A percentile compares a stretch with the other conserved stretches of the same genome.
phyloP scores from a whole-genome alignment of 1,140 invertebrate genomes.

The Lycorma delicatula region DNA sequence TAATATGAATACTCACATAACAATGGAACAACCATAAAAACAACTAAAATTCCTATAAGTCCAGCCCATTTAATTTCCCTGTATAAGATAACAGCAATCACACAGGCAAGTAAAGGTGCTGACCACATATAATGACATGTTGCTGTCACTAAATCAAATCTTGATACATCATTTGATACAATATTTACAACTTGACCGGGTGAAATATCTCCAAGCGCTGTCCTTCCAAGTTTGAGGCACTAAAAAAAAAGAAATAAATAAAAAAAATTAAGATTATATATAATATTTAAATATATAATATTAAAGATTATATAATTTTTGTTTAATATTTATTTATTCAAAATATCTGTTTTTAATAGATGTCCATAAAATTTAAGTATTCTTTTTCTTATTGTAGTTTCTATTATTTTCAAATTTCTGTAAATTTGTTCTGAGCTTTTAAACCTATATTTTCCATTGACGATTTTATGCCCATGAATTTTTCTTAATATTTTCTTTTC shows the following conservation, averaged over 20 bases:
- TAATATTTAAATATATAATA: too few species aligned
- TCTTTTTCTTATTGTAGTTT: too few species aligned
- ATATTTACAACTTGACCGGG: conserved; percentile 84
- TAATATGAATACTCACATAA: neutral
- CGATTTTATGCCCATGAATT: too few species aligned
- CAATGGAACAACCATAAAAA: neutral
- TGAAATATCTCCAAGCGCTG: conserved; percentile 61
- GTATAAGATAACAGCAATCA: neutral
- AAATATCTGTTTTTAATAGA: too few species aligned
- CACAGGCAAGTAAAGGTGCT: neutral
- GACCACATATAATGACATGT: neutral
- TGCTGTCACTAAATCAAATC: neutral
- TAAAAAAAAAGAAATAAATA: conserved; percentile 33
- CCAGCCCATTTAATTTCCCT: neutral
- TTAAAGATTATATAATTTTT: too few species aligned
- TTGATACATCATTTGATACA: conserved; percentile 75
- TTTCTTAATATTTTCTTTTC: too few species aligned
- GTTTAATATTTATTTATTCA: too few species aligned
- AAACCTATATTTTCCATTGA: too few species aligned
- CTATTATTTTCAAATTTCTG: too few species aligned
- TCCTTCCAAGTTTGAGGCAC: conserved; percentile 51
- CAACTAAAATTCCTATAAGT: neutral
- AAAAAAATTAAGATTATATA: too few species aligned
- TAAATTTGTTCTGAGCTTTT: too few species aligned
- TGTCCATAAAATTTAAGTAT: too few species aligned